These are phyloP conservation scores for Thereva nobilitata DNA, from an alignment of 2,888 invertebrate species.

Conservation along the genomic window DNA sequence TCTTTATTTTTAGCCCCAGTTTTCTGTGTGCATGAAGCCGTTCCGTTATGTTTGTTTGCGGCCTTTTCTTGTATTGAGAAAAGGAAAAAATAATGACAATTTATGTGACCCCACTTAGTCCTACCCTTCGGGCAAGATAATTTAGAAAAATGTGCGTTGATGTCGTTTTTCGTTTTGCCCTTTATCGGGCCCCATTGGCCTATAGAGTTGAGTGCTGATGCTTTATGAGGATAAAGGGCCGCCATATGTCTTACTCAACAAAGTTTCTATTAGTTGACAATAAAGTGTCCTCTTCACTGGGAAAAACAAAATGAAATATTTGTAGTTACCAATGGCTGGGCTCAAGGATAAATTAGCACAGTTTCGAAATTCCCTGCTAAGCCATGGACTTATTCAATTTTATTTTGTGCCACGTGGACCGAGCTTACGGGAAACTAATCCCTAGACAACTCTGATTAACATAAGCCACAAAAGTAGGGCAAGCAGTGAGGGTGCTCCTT, in stretches of 20 bases:
- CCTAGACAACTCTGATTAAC: too few species aligned
- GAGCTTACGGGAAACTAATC: too few species aligned
- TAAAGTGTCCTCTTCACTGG: neutral
- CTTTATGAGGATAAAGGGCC: slow-evolving; percentile 9
- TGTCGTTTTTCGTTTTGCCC: neutral
- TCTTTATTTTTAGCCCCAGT: neutral
- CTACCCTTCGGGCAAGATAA: slow-evolving; percentile 26
- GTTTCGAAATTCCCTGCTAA: too few species aligned
- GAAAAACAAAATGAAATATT: too few species aligned
- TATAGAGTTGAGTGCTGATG: slow-evolving; percentile 4
- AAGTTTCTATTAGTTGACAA: slow-evolving; percentile 16
- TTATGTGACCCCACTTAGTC: slow-evolving; percentile 29
- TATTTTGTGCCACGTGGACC: too few species aligned
- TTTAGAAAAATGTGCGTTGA: slow-evolving; percentile 26
- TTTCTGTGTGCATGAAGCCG: neutral
- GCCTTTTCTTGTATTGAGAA: slow-evolving; percentile 7
- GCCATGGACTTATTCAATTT: too few species aligned
- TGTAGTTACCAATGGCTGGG: too few species aligned
- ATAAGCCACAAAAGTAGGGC: too few species aligned
- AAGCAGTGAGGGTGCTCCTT: too few species aligned
- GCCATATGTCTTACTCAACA: slow-evolving; percentile 19
- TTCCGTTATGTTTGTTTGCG: too few species aligned
- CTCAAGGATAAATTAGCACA: too few species aligned
- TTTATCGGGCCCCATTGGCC: slow-evolving; percentile 20
- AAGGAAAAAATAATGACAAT: slow-evolving; percentile 27